Evolutionary conservation across 1,140 invertebrate genomes (phyloP), one percentile per base, ranked within the genome.

Genomic region (Cyclargus thomasi): DNA sequence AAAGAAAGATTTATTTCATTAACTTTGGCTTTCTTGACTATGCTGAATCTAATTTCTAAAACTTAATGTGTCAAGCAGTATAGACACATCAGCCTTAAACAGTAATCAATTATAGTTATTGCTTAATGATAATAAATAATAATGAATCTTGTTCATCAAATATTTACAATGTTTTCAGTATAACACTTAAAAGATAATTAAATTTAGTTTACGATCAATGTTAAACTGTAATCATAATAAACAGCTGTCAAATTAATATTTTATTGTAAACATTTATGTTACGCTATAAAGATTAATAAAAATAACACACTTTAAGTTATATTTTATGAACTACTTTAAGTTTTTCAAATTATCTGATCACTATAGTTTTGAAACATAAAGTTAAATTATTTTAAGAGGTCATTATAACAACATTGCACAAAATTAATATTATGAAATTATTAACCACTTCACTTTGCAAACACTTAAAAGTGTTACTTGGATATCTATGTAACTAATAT

Each of bases 211-310:
- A 59, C 21, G 55, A 59, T 20, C 55, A 59, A 59, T 20, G 17
- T 18, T 59, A 59, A 20, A 11, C 18, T 20, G 10, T 59, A 59
- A 59, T 59, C 55, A 59, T 59, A 59, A 59, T 20, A 59, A 59
- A 59, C 55, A 59, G 55, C 55, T 59, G 55, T 59, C 55, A 59
- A 69, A 69, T 69, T n/a, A 10, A 65, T 65, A 21, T 57, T 47
- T 55, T 59, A 59, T 62, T 62, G 57, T 69, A 35, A 64, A 47
- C 29, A 57, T 47, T 47, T 29, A 67, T 53, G 55, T 21, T 59
- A 18, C 8, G 14, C 11, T 64, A 36, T 62, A 69, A 65, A 53
- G 17, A 18, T 62, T 53, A 55, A 68, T 68, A 47, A 47, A 47
- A 47, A 47, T 47, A 47, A 47, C 14, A 47, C 14, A 16, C 10